Evolutionary conservation across 2,113 vertebrate genomes (phyloP).

Genomic region (Rhinoderma darwinii): DNA sequence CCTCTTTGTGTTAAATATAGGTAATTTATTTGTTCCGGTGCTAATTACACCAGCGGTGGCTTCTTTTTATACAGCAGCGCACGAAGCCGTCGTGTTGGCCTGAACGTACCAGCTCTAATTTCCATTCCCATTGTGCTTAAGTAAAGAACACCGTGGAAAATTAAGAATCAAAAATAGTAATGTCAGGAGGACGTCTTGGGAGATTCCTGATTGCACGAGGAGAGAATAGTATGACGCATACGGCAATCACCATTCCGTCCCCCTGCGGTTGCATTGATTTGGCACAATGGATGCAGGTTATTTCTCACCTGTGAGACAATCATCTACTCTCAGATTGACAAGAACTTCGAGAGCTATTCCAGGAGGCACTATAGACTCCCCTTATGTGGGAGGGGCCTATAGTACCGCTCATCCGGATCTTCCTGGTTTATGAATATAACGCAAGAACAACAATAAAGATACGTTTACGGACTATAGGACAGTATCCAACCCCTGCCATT

Average conservation of each 20-base stretch:
- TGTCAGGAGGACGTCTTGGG: not conserved
- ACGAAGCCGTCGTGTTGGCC: not conserved
- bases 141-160: not conserved
- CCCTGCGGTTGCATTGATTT: not conserved
- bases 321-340: not conserved
- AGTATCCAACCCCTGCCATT: too few species aligned
- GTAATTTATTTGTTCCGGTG: slow-evolving; percentile 15
- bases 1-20: slow-evolving; percentile 33
- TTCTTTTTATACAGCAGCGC: slow-evolving; percentile 5
- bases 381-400: not conserved
- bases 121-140: not conserved
- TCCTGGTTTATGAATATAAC: not conserved
- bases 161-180: not conserved
- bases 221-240: not conserved
- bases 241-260: not conserved
- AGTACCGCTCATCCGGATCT: not conserved
- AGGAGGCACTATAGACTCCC: not conserved
- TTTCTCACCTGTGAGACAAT: not conserved
- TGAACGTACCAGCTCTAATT: not conserved
- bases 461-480: too few species aligned
- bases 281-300: not conserved
- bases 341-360: not conserved
- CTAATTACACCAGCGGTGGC: not conserved
- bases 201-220: not conserved
- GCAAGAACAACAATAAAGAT: too few species aligned